Evolutionary conservation across 2,113 vertebrate genomes (phyloP), one percentile per base, ranked within the genome.

Genomic region (Leptocoma aspasia): DNA sequence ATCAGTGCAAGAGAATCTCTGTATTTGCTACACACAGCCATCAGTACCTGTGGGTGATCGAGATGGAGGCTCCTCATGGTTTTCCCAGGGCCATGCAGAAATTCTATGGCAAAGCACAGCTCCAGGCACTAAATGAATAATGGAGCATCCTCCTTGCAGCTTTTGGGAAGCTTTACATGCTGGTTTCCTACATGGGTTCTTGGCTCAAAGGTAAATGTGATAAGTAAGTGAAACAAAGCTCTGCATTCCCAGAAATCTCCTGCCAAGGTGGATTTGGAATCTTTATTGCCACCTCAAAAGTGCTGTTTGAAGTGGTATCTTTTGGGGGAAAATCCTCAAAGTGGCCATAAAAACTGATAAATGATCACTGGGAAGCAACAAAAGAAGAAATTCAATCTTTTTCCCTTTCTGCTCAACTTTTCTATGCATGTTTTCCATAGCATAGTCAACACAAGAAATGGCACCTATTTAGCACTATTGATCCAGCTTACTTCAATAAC

Each of bases 401-500:
- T 61, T 13, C 33, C 56, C 23, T 57, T 89, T 81, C 41, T 75
- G 39, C 33, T 88, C 49, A 39, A 83, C 75, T 95, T 90, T 82
- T 44, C 71, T n/a, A 56, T 78, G 68, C 71, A 94, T 81, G 63
- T 81, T 91, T 94, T 76, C 79, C 76, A 59, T 60, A 39, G 15
- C 82, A 91, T 66, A 93, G 82, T 41, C 85, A 86, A 86, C 78
- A 80, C 57, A 95, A 93, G 95, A 86, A 95, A 96, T 69, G 52
- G 94, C 80, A 89, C 95, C 94, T 94, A 86, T 92, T 96, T 96
- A 96, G 90, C 88, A 86, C 88, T 96, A 96, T 95, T 90, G 96
- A 97, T 97, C 92, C 72, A 81, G 57, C 79, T 94, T 96, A 93
- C 94, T 97, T 92, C 92, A 96, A 90, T 94, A 96, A 96, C 93